phyloP scores from a whole-genome alignment of 2,888 invertebrate genomes.

The Megalurothrips usitatus region DNA sequence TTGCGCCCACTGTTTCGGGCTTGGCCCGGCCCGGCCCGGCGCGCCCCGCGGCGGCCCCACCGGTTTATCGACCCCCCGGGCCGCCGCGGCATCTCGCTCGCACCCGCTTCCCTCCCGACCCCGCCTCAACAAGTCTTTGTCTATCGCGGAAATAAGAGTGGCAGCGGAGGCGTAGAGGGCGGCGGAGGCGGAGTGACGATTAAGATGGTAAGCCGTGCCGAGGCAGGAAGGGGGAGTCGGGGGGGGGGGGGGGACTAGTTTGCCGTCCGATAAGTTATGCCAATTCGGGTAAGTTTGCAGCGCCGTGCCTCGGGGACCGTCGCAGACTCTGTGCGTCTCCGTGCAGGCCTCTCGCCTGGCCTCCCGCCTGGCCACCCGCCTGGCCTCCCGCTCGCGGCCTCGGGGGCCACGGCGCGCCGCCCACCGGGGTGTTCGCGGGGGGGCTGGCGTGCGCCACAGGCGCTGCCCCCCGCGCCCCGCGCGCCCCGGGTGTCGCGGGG shows the following conservation, averaged over 20 bases:
- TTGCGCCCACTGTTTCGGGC: constrained; percentile 2
- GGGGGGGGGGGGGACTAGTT: constrained; percentile 12
- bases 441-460: too few species aligned
- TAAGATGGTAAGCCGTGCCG: neutral
- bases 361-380: neutral
- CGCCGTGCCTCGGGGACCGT: neutral
- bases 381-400: neutral
- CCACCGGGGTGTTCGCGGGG: too few species aligned
- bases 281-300: neutral
- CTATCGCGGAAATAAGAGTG: too few species aligned
- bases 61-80: neutral
- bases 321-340: neutral
- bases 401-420: neutral
- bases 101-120: neutral
- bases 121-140: neutral
- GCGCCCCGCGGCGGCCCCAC: too few species aligned
- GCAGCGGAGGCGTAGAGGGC: too few species aligned
- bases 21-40: neutral
- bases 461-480: too few species aligned
- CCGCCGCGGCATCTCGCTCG: neutral
- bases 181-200: neutral
- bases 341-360: neutral
- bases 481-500: too few species aligned
- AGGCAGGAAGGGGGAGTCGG: too few species aligned
- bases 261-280: constrained; percentile 8